Conservation (phyloP, 1,140 invertebrate species). For the Pseudachorutes palmiensis region DNA sequence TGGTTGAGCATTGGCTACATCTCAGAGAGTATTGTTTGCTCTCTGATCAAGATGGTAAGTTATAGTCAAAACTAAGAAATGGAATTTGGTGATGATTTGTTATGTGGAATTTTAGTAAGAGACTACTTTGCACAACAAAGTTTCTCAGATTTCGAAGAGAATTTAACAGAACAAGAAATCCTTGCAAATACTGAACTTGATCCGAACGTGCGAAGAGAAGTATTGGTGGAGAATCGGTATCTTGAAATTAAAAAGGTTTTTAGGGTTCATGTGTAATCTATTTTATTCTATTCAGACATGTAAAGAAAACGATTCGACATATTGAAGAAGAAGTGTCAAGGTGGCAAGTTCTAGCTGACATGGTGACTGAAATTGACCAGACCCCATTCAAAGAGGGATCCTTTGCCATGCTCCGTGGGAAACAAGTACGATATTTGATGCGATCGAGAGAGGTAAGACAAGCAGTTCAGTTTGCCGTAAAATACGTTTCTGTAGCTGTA, state of each 20-base stretch:
- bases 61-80: too few species aligned
- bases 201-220: conserved; percentile 7
- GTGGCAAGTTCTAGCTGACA: conserved; percentile 91
- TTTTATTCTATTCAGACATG: conserved; percentile 24
- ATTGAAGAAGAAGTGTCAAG: conserved; percentile 80
- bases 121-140: conserved; percentile 19
- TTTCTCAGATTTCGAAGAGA: conserved; percentile 18
- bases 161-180: conserved; percentile 4
- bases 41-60: conserved; percentile 73
- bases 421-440: conserved; percentile 89
- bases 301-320: conserved; percentile 39
- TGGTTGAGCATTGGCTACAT: conserved; percentile 82
- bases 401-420: conserved; percentile 80
- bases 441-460: conserved; percentile 73
- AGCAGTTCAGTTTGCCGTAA: conserved; percentile 16
- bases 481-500: background rate
- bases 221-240: conserved; percentile 16
- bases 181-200: background rate
- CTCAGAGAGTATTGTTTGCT: conserved; percentile 89
- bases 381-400: conserved; percentile 73
- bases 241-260: background rate
- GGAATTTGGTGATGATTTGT: too few species aligned
- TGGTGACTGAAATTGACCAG: conserved; percentile 58
- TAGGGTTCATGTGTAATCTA: too few species aligned
- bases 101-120: conserved; percentile 20